These are phyloP conservation scores for Melierax canorus DNA, from an alignment of 2,113 vertebrate species.

Conservation along the genomic window DNA sequence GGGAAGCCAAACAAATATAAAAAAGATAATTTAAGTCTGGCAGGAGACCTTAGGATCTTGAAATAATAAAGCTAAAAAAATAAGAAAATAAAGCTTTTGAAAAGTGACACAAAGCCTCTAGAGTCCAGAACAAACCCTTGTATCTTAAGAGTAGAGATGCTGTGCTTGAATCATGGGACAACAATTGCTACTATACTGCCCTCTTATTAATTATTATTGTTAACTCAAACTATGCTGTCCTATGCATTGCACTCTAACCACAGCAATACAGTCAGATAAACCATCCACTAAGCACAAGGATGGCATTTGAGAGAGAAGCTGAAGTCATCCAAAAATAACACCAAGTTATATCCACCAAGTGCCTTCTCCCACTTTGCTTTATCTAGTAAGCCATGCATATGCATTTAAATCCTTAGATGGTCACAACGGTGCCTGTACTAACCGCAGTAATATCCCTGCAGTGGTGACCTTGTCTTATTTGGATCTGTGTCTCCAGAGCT, in stretches of 20 bases:
- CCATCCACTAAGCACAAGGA: neutral
- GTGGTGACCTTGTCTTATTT: neutral
- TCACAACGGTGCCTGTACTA: neutral
- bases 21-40: constrained; percentile 59
- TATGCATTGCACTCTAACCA: neutral
- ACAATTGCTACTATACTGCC: neutral
- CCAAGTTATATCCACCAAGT: neutral
- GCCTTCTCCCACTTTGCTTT: neutral
- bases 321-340: neutral
- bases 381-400: neutral
- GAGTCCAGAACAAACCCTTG: neutral
- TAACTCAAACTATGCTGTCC: neutral
- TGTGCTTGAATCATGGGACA: neutral
- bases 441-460: neutral
- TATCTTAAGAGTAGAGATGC: neutral
- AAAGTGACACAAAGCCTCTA: constrained; percentile 9
- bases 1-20: constrained; percentile 59
- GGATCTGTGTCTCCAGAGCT: neutral
- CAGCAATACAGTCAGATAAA: neutral
- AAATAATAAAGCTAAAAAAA: constrained; percentile 52
- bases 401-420: neutral
- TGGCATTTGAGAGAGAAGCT: neutral
- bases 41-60: constrained; percentile 33
- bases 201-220: neutral
- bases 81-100: constrained; percentile 15